These are phyloP conservation scores for Holcopasites calliopsidis DNA, from an alignment of 1,140 invertebrate species.

Conservation along the genomic window DNA sequence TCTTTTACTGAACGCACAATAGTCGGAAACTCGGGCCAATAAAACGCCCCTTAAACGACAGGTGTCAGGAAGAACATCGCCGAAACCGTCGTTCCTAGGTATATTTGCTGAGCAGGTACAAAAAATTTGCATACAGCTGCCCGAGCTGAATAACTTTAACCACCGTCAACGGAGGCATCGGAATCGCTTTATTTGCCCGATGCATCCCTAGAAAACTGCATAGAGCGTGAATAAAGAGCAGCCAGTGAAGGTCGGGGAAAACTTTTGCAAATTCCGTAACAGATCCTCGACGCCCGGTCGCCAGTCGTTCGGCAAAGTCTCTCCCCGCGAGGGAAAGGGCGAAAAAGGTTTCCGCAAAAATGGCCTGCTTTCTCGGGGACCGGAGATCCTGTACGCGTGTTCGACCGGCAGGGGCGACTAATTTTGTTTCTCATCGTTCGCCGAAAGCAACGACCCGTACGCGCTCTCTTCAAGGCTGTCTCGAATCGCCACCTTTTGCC, in stretches of 20 bases:
- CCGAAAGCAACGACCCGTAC: constrained; percentile 67
- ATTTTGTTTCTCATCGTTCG: constrained; percentile 65
- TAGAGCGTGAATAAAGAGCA: not conserved
- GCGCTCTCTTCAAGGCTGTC: constrained; percentile 58
- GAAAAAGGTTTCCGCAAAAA: not conserved
- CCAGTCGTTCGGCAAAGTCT: constrained; percentile 21
- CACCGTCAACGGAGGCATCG: not conserved
- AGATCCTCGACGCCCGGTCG: not conserved
- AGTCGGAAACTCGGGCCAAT: not conserved
- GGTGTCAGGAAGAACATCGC: not conserved
- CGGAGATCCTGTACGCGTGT: constrained; percentile 10
- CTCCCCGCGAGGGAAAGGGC: not conserved
- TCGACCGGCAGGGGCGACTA: constrained; percentile 50
- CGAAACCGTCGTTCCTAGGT: not conserved
- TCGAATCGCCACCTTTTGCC: constrained; percentile 59
- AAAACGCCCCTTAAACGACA: not conserved
- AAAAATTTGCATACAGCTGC: constrained; percentile 5
- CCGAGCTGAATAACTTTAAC: no score
- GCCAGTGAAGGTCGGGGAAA: not conserved
- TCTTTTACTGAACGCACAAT: not conserved
- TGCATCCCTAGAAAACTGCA: not conserved
- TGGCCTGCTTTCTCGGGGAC: constrained; percentile 22
- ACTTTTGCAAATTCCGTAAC: not conserved
- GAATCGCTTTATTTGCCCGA: not conserved
- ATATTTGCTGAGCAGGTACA: constrained; percentile 2